phyloP scores from a whole-genome alignment of 2,888 invertebrate species.

The Onthophagus sagittarius region DNA sequence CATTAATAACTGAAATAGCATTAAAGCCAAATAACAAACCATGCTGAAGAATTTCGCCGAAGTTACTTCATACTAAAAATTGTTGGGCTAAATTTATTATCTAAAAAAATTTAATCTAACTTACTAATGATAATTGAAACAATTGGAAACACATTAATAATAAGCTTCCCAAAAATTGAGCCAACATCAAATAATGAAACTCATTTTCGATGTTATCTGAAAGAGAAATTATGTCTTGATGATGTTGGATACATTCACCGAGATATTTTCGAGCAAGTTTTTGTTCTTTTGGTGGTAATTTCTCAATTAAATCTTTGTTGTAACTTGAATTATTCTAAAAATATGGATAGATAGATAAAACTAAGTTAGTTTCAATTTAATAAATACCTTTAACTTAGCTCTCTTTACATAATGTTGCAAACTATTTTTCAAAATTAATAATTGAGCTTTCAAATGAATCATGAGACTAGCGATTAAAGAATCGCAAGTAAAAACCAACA shows the following conservation, averaged over 20 bases:
- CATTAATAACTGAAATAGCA: constrained; percentile 26
- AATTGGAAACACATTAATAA: constrained; percentile 17
- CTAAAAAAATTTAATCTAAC: background rate
- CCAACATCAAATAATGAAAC: constrained; percentile 17
- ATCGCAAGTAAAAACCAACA: constrained; percentile 24
- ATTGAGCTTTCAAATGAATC: constrained; percentile 26
- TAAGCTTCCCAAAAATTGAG: constrained; percentile 14
- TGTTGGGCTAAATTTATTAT: background rate
- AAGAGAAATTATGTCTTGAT: constrained; percentile 17
- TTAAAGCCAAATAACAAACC: constrained; percentile 19
- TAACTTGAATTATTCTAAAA: background rate
- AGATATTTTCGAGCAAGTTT: constrained; percentile 5
- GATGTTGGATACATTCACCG: constrained; percentile 16
- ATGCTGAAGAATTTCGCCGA: constrained; percentile 21
- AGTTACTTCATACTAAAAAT: constrained; percentile 21
- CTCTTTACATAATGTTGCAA: constrained; percentile 18
- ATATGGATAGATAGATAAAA: background rate
- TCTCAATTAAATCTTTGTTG: constrained; percentile 1
- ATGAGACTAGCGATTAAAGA: constrained; percentile 25
- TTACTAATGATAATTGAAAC: constrained; percentile 18
- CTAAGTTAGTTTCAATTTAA: background rate
- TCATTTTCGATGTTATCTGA: constrained; percentile 13
- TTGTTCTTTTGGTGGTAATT: constrained; percentile 18
- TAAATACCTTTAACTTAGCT: constrained; percentile 8
- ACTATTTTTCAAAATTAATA: constrained; percentile 25